Base-by-base conservation (phyloP, 2,113 vertebrate genomes). In the Vombatus ursinus region DNA sequence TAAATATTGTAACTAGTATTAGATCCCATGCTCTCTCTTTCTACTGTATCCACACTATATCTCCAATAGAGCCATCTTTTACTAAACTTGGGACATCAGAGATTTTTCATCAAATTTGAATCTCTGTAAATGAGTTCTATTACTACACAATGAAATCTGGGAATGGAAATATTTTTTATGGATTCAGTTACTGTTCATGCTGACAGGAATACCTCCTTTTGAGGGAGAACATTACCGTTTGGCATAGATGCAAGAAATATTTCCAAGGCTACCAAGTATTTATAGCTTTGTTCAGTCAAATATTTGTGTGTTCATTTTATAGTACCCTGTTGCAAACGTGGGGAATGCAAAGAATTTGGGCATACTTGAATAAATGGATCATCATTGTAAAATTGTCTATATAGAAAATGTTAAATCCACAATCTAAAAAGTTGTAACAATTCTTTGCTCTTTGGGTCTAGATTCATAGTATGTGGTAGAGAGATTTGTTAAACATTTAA, bases 321-420 rank as follows among this genome's bases (percentile, higher is more conserved):
- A 68, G 12, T 68, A 37, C 0, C n/a, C n/a, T 84, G 68, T 44
- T 84, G 16, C 37, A 77, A n/a, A 77, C 5, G 19, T n/a, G 9
- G 61, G 61, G 37, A 68, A 68, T n/a, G 37, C 31, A 37, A 37
- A 77, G 37, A 19, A 77, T 37, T 77, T 84, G n/a, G n/a, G 68
- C 28, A 49, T 31, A 1, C 47, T 1, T 90, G 24, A 9, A 92
- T 96, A 49, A 95, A 8, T 14, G 92, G 10, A 92, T 90, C 26
- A 16, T 2, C 96, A 26, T 89, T 94, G 89, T 68, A 94, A 96
- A 96, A 96, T 51, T n/a, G 61, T n/a, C 48, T 11, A 11, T 50
- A 53, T 57, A 91, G 14, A 95, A 52, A 10, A 77, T 95, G 8
- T 1, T 92, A 90, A 95, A 92, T 3, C 89, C 14, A 84, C 14